Evolutionary conservation across 2,113 vertebrate species (phyloP), one percentile per base, ranked within the genome.

Genomic region (Onychorhynchus coronatus): DNA sequence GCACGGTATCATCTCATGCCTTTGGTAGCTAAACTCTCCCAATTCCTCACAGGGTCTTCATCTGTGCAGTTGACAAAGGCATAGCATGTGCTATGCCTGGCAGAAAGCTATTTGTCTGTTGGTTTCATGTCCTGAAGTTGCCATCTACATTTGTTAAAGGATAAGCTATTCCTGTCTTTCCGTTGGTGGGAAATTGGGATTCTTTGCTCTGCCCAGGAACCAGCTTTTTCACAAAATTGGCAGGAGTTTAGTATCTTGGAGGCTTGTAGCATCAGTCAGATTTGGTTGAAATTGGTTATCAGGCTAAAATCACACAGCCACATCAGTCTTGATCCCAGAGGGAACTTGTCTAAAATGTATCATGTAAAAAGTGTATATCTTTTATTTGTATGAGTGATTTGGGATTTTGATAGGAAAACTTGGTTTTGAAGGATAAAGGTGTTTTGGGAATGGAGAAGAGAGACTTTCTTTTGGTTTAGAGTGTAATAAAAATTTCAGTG

Each of bases 401-500:
- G 82, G 90, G 78, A 84, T 62, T 83, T 88, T 88, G 61, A 59
- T 75, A 81, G 44, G 28, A 84, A 75, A 93, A 87, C 11, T 87
- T 92, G 41, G 11, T 94, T 88, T 86, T 72, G 56, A 89, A 93
- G 25, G 37, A 41, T 88, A 81, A 88, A 74, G 52, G 22, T 87
- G 44, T 92, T 91, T 65, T 31, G 79, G 92, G 93, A 94, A 68
- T 53, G 28, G 52, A 86, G 41, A 65, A 84, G 44, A 75, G 56
- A 65, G 63, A 71, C 59, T 89, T 93, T 87, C 61, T 70, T 88
- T 85, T 79, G 39, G 13, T 93, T 96, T 88, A 77, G 55, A 84
- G 61, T 86, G 56, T 42, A 86, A 92, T 93, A 96, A 96, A 92
- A 84, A 71, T 84, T 93, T 92, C 68, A 80, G 39, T 24, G 28